Evolutionary conservation across 2,797 vertebrate genomes (phyloP), one percentile per base, ranked within the genome.

Genomic region (Chrysocyon brachyurus): DNA sequence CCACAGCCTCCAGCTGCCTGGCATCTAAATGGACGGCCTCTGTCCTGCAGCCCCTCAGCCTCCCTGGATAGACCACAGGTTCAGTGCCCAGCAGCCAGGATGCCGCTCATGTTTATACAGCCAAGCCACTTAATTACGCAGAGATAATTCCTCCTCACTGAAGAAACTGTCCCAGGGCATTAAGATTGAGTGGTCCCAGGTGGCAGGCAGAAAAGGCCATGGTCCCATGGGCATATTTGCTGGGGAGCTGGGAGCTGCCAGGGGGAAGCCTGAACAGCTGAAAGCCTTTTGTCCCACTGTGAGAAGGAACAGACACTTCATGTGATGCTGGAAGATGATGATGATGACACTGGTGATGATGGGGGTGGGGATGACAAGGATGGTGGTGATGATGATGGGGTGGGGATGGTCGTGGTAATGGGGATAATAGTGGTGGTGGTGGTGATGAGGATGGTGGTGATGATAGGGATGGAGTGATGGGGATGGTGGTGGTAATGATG

Each of bases 401-500:
- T 49, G n/a, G 7, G 9, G 24, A 7, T 21, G 17, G 0, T n/a
- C 52, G 4, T 57, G 68, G 3, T 16, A 54, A 2, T 1, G 24
- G 24, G 14, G 5, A 0, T 3, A 11, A 9, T 40, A n/a, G 3
- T 0, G 36, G 0, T 10, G 33, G 0, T 10, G 33, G 4, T 12
- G 70, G 0, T 12, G 19, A 6, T 21, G 36, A 0, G 10, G 54
- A 0, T 22, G 26, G 3, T 31, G 33, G 10, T 14, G 11, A 7
- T 59, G 26, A 46, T 8, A 26, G 1, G 16, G 15, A 7, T 12
- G 28, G 40, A 54, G 12, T 14, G n/a, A 59, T 26, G 54, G 0
- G 2, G 26, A 0, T n/a, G 52, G 0, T 28, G 24, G 2, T 28
- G 1, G 1, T 6, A 2, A 14, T 14, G 5, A 12, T 2, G 12